Evolutionary conservation across 2,113 vertebrate genomes (phyloP).

Genomic region (Phylloscopus trochiloides): DNA sequence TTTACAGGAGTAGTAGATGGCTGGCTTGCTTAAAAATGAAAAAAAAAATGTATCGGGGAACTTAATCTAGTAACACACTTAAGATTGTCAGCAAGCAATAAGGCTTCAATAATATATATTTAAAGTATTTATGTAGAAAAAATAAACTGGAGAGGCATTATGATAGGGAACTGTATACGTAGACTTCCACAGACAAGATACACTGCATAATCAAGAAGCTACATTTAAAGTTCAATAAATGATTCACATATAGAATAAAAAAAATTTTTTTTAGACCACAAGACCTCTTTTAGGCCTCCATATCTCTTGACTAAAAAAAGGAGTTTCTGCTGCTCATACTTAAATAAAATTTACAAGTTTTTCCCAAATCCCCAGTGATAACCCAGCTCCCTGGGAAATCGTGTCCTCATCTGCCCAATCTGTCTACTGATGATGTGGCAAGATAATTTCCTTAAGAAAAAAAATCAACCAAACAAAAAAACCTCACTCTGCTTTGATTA

Average conservation of each 20-base stretch:
- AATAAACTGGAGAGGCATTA: not conserved
- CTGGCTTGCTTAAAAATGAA: slow-evolving; percentile 14
- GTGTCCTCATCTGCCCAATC: not conserved
- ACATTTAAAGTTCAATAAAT: not conserved
- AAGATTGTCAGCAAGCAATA: slow-evolving; percentile 24
- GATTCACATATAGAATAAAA: not conserved
- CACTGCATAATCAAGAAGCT: slow-evolving; percentile 4
- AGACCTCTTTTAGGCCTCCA: not conserved
- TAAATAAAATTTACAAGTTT: not conserved
- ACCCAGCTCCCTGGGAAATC: not conserved
- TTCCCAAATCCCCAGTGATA: rapidly evolving
- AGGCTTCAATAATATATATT: not conserved
- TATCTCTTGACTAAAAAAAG: not conserved
- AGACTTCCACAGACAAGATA: not conserved
- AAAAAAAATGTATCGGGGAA: not conserved
- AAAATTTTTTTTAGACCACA: not conserved
- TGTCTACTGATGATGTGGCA: not conserved
- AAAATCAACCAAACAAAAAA: not conserved
- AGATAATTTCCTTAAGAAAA: not conserved
- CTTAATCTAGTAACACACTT: not conserved
- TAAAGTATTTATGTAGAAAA: not conserved
- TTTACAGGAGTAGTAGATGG: slow-evolving; percentile 22
- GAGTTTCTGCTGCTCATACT: not conserved
- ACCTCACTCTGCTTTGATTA: not conserved
- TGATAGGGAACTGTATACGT: not conserved